Evolutionary conservation across 37 sponge, comb jelly and placozoan species (phyloP).

Genomic region (Agelas oroides): DNA sequence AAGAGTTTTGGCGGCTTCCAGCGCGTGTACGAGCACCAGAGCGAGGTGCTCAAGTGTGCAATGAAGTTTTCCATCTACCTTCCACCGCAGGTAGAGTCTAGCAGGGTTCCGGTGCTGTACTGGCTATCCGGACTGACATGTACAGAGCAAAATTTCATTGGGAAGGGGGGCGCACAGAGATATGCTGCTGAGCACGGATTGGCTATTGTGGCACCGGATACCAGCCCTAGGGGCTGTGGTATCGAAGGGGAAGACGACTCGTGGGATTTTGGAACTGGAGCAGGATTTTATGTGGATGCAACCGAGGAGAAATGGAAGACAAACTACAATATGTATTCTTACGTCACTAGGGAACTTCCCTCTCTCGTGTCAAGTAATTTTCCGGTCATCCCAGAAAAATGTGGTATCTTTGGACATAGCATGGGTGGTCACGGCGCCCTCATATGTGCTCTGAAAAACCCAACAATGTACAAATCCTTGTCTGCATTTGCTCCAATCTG

Average conservation of each 20-base stretch:
- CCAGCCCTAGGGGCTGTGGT: slow-evolving; percentile 95
- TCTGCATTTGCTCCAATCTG: slow-evolving; percentile 97
- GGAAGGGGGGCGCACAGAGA: slow-evolving; percentile 86
- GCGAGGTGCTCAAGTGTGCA: slow-evolving; percentile 78
- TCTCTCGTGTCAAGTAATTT: slow-evolving; percentile 78
- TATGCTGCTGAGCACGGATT: slow-evolving; percentile 89
- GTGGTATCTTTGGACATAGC: slow-evolving; percentile 93
- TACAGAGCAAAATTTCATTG: slow-evolving; percentile 95
- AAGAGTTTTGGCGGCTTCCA: slow-evolving; percentile 90
- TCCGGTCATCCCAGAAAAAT: slow-evolving; percentile 72
- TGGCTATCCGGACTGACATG: slow-evolving; percentile 98
- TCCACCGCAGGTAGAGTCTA: slow-evolving; percentile 84
- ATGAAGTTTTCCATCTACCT: slow-evolving; percentile 95
- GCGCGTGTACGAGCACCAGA: slow-evolving; percentile 83
- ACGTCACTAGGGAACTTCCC: slow-evolving; percentile 94
- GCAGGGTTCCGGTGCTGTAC: slow-evolving; percentile 91
- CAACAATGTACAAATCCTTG: slow-evolving; percentile 87
- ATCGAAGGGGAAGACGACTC: slow-evolving; percentile 95
- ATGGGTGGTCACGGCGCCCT: slow-evolving; percentile 99
- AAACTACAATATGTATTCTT: slow-evolving; percentile 98
- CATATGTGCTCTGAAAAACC: slow-evolving; percentile 90
- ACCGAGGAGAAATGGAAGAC: slow-evolving; percentile 97
- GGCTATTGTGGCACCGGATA: slow-evolving; percentile 92
- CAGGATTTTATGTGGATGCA: slow-evolving; percentile 98
- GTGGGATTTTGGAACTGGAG: slow-evolving; percentile 97